Evolutionary conservation across 2,797 vertebrate species (phyloP), one percentile per base, ranked within the genome.

Genomic region (Betta splendens): DNA sequence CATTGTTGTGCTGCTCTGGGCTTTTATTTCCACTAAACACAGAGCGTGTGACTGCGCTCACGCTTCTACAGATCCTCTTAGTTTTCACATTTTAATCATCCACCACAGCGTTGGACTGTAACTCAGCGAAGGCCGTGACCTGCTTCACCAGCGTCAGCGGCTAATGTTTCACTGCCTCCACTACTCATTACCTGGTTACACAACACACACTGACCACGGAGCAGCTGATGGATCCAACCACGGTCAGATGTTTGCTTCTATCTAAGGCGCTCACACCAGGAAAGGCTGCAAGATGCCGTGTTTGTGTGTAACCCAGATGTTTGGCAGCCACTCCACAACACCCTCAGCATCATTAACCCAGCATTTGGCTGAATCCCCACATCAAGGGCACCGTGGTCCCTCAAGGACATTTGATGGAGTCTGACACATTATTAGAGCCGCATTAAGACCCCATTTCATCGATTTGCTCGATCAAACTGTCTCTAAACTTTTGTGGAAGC

Each of bases 311-410:
- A 21, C 28, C 5, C 37, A 33, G 21, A 42, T 16, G 57, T 46
- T 29, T 59, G 38, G 61, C 57, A 33, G 25, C 4, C 23, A 44
- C 42, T 58, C 47, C 58, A 15, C 63, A 28, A 52, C 32, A 74
- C 75, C 64, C 72, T 71, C 69, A 67, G 69, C 64, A 49, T 66
- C 79, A 85, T 83, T 82, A 80, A 80, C 77, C 71, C 69, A 43
- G 39, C 35, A 0, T 67, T 79, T 76, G 77, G 77, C 73, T 32
- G 49, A 29, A 35, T 40, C 53, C 40, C 25, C 31, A 31, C 66
- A 45, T 75, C 40, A 68, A 77, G 77, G 77, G 69, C 65, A 56
- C 44, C 29, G 54, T 36, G 46, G 71, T 76, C 29, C 56, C 35
- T 73, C 63, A 77, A 82, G 81, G 83, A 72, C 77, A 20, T 48